A percentile compares a stretch with the other conserved stretches of the same genome.
Conservation (phyloP, 2,113 vertebrate genomes). For the Nestor notabilis region DNA sequence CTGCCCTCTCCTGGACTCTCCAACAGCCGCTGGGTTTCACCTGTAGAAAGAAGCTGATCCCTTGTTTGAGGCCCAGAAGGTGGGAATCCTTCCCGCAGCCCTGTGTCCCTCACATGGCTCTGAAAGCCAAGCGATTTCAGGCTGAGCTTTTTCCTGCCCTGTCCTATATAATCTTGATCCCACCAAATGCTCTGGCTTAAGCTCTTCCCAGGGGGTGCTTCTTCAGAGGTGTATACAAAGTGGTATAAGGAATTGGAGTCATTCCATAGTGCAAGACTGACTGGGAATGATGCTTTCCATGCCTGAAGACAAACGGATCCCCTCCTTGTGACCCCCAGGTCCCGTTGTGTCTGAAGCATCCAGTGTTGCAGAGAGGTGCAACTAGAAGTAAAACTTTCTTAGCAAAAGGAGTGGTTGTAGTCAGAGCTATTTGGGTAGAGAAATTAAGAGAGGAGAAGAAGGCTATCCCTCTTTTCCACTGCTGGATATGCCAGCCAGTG, state of each 20-base stretch:
- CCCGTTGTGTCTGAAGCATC: neutral
- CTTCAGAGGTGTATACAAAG: neutral
- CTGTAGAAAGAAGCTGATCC: accelerated
- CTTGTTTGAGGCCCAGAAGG: neutral
- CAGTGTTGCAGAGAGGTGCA: neutral
- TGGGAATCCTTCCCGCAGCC: neutral
- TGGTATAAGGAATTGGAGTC: neutral
- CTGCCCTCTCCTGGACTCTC: conserved; percentile 56
- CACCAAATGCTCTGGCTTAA: neutral
- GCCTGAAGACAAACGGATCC: neutral
- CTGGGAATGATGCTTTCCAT: neutral
- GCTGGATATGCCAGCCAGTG: neutral
- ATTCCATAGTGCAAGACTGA: neutral
- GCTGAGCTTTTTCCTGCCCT: neutral
- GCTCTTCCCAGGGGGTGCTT: neutral
- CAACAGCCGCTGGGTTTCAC: neutral
- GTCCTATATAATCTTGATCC: neutral
- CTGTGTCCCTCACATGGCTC: neutral
- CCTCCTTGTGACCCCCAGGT: neutral
- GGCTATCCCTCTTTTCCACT: neutral
- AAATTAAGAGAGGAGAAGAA: neutral
- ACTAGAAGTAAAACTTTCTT: neutral
- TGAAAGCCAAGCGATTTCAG: neutral
- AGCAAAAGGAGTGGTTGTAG: neutral
- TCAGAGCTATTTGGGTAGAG: neutral